Evolutionary conservation across 1,140 invertebrate species (phyloP).

Genomic region (Dolichoris vasculosae): DNA sequence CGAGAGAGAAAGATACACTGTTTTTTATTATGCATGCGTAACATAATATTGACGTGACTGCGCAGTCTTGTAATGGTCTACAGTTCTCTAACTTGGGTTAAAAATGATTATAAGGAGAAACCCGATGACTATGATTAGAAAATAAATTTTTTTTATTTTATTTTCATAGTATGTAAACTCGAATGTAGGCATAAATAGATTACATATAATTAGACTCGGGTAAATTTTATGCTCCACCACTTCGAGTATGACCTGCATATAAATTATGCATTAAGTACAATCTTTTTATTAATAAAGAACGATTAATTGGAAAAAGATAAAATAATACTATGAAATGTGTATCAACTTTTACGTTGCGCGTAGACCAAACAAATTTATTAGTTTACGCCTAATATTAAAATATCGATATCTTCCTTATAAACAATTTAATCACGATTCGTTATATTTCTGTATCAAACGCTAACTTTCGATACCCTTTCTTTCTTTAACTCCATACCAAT

Average conservation of each 20-base stretch:
- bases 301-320: background rate
- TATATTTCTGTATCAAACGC: too few species aligned
- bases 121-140: background rate
- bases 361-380: background rate
- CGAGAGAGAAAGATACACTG: background rate
- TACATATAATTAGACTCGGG: background rate
- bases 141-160: background rate
- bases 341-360: background rate
- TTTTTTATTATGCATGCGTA: background rate
- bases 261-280: background rate
- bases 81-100: background rate
- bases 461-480: too few species aligned
- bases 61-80: background rate
- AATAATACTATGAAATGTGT: background rate
- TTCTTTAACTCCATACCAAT: too few species aligned
- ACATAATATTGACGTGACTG: background rate
- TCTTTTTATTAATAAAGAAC: background rate
- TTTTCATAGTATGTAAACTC: background rate
- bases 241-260: background rate
- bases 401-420: too few species aligned
- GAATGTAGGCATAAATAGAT: background rate
- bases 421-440: too few species aligned
- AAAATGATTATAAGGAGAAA: background rate
- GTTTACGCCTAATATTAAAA: background rate
- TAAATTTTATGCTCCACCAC: background rate